Evolutionary conservation across 2,113 vertebrate species (phyloP).

Genomic region (Gobius niger): DNA sequence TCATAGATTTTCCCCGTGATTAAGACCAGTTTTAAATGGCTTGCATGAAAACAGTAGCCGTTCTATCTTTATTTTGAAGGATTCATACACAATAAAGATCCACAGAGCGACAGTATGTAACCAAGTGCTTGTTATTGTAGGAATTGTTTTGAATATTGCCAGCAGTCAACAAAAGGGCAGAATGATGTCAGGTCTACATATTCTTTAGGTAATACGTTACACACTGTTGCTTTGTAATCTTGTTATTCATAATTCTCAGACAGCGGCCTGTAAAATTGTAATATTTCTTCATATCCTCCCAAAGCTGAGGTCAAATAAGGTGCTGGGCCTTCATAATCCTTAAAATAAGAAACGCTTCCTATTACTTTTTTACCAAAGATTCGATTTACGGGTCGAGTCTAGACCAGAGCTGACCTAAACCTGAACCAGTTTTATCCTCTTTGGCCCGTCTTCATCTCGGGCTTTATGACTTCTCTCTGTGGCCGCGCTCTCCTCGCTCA

Average conservation of each 20-base stretch:
- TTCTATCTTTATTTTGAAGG: too few species aligned
- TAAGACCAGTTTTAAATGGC: too few species aligned
- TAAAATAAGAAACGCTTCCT: neutral
- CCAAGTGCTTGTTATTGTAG: too few species aligned
- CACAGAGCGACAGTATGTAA: too few species aligned
- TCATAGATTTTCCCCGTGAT: too few species aligned
- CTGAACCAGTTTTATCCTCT: constrained; percentile 16
- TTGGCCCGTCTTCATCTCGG: constrained; percentile 19
- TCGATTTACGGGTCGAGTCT: constrained; percentile 10
- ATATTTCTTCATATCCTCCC: neutral
- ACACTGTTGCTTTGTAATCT: neutral
- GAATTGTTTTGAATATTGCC: too few species aligned
- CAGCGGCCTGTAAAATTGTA: neutral
- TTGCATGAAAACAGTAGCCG: too few species aligned
- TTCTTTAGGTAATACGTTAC: neutral
- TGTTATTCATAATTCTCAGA: neutral
- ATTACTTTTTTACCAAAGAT: constrained; percentile 7
- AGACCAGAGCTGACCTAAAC: constrained; percentile 11
- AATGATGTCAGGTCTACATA: neutral
- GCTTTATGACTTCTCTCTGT: constrained; percentile 21
- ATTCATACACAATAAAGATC: neutral
- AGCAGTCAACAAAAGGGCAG: neutral
- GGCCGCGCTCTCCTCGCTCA: constrained; percentile 11
- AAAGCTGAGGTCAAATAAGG: neutral
- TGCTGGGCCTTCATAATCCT: neutral